Percentiles rank a stretch among this genome's conserved stretches.
Evolutionary conservation across 1,140 invertebrate species (phyloP).

Genomic region (Macrobrachium nipponense): DNA sequence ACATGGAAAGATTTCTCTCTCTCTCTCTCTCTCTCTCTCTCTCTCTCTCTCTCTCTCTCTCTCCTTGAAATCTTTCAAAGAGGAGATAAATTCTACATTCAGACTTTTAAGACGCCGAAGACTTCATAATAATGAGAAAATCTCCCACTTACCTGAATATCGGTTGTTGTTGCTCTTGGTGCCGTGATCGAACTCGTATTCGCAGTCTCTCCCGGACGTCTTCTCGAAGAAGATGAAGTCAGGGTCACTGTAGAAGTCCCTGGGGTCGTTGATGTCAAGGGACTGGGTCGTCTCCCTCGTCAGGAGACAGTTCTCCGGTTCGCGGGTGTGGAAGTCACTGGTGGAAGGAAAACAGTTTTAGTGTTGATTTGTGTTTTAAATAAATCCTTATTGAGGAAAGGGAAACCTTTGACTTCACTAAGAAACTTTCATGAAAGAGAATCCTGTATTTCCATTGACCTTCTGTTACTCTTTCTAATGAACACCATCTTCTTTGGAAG

Average conservation of each 20-base stretch:
- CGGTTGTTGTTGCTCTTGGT: not conserved
- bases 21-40: not conserved
- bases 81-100: too few relatives aligned
- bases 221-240: constrained; percentile 36
- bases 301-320: constrained; percentile 43
- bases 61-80: not conserved
- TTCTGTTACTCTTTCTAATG: too few relatives aligned
- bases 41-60: not conserved
- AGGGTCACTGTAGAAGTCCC: constrained; percentile 27
- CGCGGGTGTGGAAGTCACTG: constrained; percentile 22
- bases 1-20: not conserved
- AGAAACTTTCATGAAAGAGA: too few relatives aligned
- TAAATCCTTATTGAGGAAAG: too few relatives aligned
- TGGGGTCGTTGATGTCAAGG: not conserved
- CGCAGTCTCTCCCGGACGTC: constrained; percentile 18
- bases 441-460: too few relatives aligned
- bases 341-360: not conserved
- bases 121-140: too few relatives aligned
- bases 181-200: not conserved
- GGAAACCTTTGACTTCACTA: too few relatives aligned
- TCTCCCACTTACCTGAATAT: not conserved
- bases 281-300: constrained; percentile 10
- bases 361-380: not conserved
- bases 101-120: too few relatives aligned
- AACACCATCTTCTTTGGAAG: too few relatives aligned